A percentile compares a stretch with the other conserved stretches of the same genome.
Evolutionary conservation across 2,797 vertebrate species (phyloP).

Genomic region (Chlorospingus flavigularis): DNA sequence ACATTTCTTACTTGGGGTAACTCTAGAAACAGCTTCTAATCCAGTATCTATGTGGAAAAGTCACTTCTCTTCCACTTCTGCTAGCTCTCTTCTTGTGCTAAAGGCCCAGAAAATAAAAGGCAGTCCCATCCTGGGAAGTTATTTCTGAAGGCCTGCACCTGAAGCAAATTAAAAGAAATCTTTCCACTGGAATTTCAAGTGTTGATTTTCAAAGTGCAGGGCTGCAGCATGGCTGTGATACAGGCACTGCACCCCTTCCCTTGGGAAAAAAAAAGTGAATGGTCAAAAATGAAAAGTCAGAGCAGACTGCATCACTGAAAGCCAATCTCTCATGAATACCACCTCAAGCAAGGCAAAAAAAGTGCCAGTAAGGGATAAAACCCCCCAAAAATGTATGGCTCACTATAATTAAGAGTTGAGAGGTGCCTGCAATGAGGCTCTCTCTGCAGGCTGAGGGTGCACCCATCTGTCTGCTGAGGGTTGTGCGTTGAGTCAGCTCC

Average conservation of each 20-base stretch:
- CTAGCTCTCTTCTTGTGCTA: constrained; percentile 24
- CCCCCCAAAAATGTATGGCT: neutral
- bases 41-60: constrained; percentile 10
- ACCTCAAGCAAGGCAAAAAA: constrained; percentile 47
- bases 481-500: constrained; percentile 15
- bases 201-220: neutral
- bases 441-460: neutral
- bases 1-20: neutral
- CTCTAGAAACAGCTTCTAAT: constrained; percentile 67
- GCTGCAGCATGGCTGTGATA: neutral
- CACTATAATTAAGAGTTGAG: neutral
- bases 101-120: constrained; percentile 52
- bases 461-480: neutral
- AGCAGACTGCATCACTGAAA: neutral
- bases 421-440: neutral
- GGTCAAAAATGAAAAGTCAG: neutral
- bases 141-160: constrained; percentile 44
- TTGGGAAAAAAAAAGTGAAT: neutral
- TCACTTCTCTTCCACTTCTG: neutral
- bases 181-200: constrained; percentile 14
- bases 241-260: neutral
- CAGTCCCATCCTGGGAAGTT: constrained; percentile 36
- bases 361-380: constrained; percentile 35
- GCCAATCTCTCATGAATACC: neutral
- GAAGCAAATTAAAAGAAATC: constrained; percentile 10